Evolutionary conservation across 1,140 invertebrate species (phyloP).

Genomic region (Papilio aristodemus): DNA sequence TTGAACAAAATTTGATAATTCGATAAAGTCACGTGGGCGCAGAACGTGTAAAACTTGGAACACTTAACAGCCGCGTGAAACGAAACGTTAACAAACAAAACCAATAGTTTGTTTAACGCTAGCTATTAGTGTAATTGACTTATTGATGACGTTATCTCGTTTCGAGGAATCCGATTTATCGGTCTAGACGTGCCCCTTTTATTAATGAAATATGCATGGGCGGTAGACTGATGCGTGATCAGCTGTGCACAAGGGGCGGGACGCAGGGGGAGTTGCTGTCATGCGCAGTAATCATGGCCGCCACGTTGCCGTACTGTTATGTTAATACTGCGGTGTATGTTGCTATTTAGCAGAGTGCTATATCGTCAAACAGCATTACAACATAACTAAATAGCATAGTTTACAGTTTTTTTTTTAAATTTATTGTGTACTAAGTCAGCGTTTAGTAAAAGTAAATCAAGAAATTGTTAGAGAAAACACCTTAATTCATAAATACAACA

Average conservation of each 20-base stretch:
- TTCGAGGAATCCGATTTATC: constrained; percentile 22
- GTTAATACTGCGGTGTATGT: background rate
- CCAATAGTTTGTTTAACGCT: constrained; percentile 17
- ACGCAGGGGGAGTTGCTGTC: constrained; percentile 36
- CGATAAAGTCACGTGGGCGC: constrained; percentile 26
- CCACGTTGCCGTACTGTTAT: constrained; percentile 39
- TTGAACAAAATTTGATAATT: constrained; percentile 28
- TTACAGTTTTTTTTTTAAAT: background rate
- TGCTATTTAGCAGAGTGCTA: constrained; percentile 25
- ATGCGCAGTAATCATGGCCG: constrained; percentile 53
- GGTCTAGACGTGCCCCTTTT: constrained; percentile 32
- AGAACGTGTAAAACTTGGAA: constrained; percentile 6
- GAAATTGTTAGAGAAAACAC: too few species aligned
- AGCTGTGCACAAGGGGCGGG: constrained; percentile 35
- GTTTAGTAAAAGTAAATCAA: too few species aligned
- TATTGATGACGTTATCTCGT: constrained; percentile 32
- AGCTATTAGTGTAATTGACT: constrained; percentile 5
- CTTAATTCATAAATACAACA: too few species aligned
- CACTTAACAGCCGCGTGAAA: constrained; percentile 10
- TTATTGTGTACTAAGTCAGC: background rate
- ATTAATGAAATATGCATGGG: constrained; percentile 33
- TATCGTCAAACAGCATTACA: constrained; percentile 21
- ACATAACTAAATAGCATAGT: background rate
- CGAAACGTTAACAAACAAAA: constrained; percentile 20
- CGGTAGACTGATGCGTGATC: constrained; percentile 40